phyloP scores from a whole-genome alignment of 1,140 invertebrate species.

The Euura lappo region DNA sequence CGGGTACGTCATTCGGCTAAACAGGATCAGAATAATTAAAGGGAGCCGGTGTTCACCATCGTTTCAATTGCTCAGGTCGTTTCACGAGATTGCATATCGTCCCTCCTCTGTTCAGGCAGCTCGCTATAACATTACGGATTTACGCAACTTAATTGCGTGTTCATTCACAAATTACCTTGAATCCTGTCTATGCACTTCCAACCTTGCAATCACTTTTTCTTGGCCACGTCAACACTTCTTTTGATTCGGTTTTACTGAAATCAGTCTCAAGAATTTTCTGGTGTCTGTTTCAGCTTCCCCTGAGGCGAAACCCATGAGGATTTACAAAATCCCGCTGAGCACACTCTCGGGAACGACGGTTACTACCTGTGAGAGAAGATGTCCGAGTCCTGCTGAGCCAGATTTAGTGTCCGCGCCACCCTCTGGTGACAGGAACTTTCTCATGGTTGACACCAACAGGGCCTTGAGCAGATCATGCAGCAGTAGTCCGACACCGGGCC shows the following conservation, averaged over 20 bases:
- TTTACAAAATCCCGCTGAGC: constrained; percentile 62
- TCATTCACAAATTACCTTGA: too few relatives aligned
- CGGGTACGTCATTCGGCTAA: constrained; percentile 10
- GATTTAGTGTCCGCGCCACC: constrained; percentile 40
- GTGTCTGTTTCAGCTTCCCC: constrained; percentile 29
- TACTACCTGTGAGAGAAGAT: constrained; percentile 39
- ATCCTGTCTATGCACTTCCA: too few relatives aligned
- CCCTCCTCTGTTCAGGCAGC: too few relatives aligned
- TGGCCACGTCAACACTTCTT: too few relatives aligned
- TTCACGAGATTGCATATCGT: not conserved
- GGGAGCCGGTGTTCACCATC: not conserved
- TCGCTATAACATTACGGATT: too few relatives aligned
- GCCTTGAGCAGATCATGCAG: constrained; percentile 59
- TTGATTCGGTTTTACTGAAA: too few relatives aligned
- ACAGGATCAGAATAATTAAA: not conserved
- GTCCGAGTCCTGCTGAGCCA: constrained; percentile 42
- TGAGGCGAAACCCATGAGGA: constrained; percentile 59
- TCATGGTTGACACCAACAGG: constrained; percentile 48
- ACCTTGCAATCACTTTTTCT: too few relatives aligned
- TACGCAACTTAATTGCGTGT: too few relatives aligned
- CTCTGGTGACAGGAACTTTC: constrained; percentile 37
- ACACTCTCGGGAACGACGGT: constrained; percentile 46
- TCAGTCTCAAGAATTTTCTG: not conserved
- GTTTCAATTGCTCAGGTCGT: not conserved
- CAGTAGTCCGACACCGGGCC: constrained; percentile 58